Base-by-base conservation (phyloP, 2,113 vertebrate genomes). In the Xiphophorus hellerii region DNA sequence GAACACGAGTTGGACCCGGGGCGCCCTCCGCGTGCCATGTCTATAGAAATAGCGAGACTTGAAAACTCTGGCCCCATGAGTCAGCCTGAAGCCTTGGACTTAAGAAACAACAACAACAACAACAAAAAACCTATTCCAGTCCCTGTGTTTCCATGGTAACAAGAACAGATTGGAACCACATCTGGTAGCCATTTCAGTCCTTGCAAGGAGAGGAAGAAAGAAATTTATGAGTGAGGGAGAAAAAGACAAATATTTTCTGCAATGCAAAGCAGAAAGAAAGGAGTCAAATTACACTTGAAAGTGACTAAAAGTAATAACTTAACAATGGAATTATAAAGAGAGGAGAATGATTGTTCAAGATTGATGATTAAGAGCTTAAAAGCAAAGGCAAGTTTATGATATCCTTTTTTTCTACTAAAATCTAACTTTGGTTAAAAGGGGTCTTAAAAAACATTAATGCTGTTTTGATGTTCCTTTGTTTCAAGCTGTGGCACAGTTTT, bases 181-280 rank as follows among this genome's bases (percentile, higher is more conserved):
- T 98, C 96, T 98, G 97, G 96, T 96, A 97, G 95, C 89, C 68
- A 98, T 98, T 97, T 96, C 85, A 93, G 91, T 89, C 88, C 82
- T 83, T 89, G 91, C 87, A 75, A 92, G 88, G 76, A 82, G 84
- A 87, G 90, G 90, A 93, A 92, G 90, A 92, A 93, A 92, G 95
- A 95, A 95, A 96, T 96, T 95, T 84, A 90, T 95, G 93, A 95
- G 95, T 94, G 89, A 96, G 94, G 90, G 85, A 93, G 88, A 96
- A 94, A 96, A 95, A 96, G 91, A 95, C 82, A 68, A 95, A 95
- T 94, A 96, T 95, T 97, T 97, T 96, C 93, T 97, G 95, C 95
- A 95, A 95, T 94, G 94, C 95, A 96, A 95, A 96, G 95, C 96
- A 96, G 91, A 95, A 95, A 95, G 92, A 92, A 94, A 93, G 83